A percentile compares a stretch with the other conserved stretches of the same genome.
Conservation (phyloP, 1,140 invertebrate species). For the Caenorhabditis brenneri region DNA sequence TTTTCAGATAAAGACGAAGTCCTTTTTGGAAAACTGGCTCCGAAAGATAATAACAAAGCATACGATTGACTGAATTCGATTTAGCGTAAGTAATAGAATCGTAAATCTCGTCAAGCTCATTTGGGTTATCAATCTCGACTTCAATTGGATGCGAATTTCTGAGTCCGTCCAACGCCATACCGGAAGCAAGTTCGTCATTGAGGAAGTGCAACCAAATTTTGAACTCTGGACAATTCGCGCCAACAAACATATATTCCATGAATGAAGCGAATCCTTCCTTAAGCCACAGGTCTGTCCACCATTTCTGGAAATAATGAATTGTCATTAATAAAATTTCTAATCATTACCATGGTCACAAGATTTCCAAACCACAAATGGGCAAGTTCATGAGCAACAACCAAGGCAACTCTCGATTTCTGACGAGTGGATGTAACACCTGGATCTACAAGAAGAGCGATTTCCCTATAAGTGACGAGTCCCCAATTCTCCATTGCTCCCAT, state of each 20-base stretch:
- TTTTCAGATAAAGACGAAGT: constrained; percentile 88
- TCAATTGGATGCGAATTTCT: constrained; percentile 59
- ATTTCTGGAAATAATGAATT: constrained; percentile 68
- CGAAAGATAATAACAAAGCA: constrained; percentile 93
- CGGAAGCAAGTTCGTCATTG: constrained; percentile 55
- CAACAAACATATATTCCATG: constrained; percentile 74
- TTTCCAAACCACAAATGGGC: constrained; percentile 77
- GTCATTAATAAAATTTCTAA: too few relatives aligned
- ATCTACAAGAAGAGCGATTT: constrained; percentile 81
- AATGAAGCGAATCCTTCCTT: constrained; percentile 74
- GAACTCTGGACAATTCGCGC: constrained; percentile 73
- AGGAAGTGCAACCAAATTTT: constrained; percentile 72
- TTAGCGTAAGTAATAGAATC: constrained; percentile 74
- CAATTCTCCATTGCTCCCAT: constrained; percentile 78
- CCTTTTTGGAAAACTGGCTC: constrained; percentile 86
- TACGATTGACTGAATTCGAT: constrained; percentile 84
- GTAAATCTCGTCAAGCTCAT: constrained; percentile 61
- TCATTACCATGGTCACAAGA: constrained; percentile 70
- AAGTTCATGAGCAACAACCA: constrained; percentile 85
- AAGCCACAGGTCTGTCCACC: constrained; percentile 75
- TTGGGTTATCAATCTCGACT: constrained; percentile 64
- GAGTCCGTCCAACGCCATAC: constrained; percentile 54
- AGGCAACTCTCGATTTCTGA: constrained; percentile 78
- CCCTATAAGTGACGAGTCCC: constrained; percentile 88
- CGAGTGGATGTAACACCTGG: constrained; percentile 75